Conservation (phyloP, 2,797 vertebrate species). For the Botia kubotai region DNA sequence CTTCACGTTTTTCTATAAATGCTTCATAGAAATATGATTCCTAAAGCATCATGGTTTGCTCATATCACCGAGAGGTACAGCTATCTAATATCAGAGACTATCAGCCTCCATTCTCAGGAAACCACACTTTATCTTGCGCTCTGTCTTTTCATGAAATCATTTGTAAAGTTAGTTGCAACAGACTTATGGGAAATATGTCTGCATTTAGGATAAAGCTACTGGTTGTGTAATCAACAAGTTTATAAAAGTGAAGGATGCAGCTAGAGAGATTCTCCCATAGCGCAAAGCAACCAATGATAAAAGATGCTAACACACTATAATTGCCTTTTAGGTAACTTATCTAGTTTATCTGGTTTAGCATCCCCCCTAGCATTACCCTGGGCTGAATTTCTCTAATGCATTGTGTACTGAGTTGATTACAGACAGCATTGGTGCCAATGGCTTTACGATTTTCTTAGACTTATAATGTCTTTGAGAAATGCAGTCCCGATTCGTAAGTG, state of each 20-base stretch:
- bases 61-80: slow-evolving; percentile 21
- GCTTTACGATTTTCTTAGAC: too few relatives aligned
- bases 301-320: neutral
- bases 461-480: too few relatives aligned
- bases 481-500: too few relatives aligned
- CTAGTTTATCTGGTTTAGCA: too few relatives aligned
- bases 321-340: too few relatives aligned
- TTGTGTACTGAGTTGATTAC: too few relatives aligned
- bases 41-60: neutral
- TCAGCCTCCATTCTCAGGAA: neutral
- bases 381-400: too few relatives aligned
- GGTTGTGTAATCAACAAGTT: slow-evolving; percentile 5
- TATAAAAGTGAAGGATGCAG: slow-evolving; percentile 3
- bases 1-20: slow-evolving; percentile 1
- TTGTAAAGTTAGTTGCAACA: neutral
- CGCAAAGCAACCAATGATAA: too few relatives aligned
- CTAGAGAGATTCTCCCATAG: neutral
- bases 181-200: slow-evolving; percentile 22
- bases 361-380: too few relatives aligned
- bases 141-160: slow-evolving; percentile 5
- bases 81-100: slow-evolving; percentile 15
- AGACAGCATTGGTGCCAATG: too few relatives aligned
- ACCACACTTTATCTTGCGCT: neutral
- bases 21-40: slow-evolving; percentile 2
- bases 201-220: slow-evolving; percentile 11